Base-by-base conservation (phyloP, 2,888 invertebrate genomes). In the Chrysotoxum bicinctum region DNA sequence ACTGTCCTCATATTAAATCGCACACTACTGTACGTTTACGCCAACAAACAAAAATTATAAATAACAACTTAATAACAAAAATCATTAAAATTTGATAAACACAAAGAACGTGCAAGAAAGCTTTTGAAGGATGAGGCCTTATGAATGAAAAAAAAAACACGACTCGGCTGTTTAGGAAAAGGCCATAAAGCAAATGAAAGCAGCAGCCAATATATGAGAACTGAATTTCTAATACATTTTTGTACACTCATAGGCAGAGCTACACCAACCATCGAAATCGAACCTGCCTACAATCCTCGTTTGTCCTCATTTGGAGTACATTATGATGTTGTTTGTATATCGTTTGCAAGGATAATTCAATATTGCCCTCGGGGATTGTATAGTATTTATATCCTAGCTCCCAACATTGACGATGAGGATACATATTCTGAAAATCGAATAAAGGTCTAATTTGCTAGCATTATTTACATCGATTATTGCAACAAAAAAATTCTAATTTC, bases 291-390 rank as follows among this genome's bases (percentile, higher is more conserved):
- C 12, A n/a, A 45, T 37, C 23, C 43, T 48, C 30, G 30, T 21
- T 35, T 40, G 40, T 14, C 16, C 30, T 23, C 40, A 68, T 60
- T 68, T 68, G 35, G 58, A 82, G 77, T 82, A 82, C 82, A 82
- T 82, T 77, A 82, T 48, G 68, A 77, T 69, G 77, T 77, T 82
- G 66, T 82, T 82, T 82, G 82, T 77, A 77, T 82, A 82, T 82
- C 82, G 78, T 82, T 82, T 82, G 82, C 78, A 77, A 82, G 73
- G 66, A 77, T 82, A 77, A 82, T 82, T 77, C 77, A 82, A 82
- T 82, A 73, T 82, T 72, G 77, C 82, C 73, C 78, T 50, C 23
- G 62, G 77, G 82, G 48, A 60, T 82, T 73, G 50, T 56, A 64
- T 60, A 48, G 43, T 40, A 37, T 35, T 30, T 30, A 56, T 30